These are phyloP conservation scores for Sinocyclocheilus anshuiensis DNA, from an alignment of 2,113 vertebrate species.

Conservation along the genomic window DNA sequence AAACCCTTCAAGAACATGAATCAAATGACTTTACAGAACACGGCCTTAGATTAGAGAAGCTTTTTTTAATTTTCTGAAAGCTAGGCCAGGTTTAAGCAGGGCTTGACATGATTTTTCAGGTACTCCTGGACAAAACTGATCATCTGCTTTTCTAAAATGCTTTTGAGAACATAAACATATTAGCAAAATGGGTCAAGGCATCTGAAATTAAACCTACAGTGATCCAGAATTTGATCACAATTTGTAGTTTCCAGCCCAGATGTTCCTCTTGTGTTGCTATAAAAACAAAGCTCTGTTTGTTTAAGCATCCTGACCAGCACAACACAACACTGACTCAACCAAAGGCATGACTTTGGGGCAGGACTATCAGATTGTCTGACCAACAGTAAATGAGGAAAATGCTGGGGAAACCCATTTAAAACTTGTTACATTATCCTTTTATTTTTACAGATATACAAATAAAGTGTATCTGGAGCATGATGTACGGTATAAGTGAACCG, in stretches of 20 bases:
- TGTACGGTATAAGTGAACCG: background rate
- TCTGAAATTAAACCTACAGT: background rate
- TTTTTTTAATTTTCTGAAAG: conserved; percentile 9
- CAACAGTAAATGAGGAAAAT: background rate
- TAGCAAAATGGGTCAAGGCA: background rate
- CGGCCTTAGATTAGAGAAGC: conserved; percentile 12
- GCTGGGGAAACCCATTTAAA: background rate
- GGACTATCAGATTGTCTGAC: background rate
- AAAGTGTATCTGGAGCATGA: background rate
- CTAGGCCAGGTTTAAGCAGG: background rate
- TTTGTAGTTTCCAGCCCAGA: background rate
- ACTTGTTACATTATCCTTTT: background rate
- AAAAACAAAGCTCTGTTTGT: conserved; percentile 12
- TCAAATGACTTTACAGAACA: conserved; percentile 17
- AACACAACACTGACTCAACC: background rate
- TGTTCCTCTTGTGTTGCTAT: background rate
- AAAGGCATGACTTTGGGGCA: background rate
- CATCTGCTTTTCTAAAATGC: background rate
- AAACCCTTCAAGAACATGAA: conserved; percentile 29
- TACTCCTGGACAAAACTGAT: background rate
- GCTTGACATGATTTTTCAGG: background rate
- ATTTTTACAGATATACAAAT: background rate
- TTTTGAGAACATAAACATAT: background rate
- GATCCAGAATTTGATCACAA: background rate
- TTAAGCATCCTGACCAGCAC: background rate